Conservation (phyloP, 2,888 invertebrate genomes). For the Drosophila demipolita region DNA sequence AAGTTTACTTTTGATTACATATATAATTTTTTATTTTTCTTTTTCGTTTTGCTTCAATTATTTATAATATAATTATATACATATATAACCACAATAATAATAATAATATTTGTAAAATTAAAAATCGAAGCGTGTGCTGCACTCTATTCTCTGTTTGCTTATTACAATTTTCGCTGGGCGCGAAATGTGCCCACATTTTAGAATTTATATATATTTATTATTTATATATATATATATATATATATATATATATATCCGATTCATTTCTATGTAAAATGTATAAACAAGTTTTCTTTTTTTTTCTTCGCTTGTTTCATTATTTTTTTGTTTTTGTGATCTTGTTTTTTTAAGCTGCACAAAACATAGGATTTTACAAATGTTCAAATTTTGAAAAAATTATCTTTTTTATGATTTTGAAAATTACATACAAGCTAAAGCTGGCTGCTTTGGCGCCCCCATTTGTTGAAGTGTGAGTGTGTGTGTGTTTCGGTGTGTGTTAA, state of each 20-base stretch:
- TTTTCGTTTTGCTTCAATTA: constrained; percentile 80
- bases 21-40: constrained; percentile 80
- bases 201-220: constrained; percentile 26
- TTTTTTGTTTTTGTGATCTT: constrained; percentile 29
- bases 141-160: constrained; percentile 74
- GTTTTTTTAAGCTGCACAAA: constrained; percentile 65
- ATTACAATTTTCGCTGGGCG: constrained; percentile 61
- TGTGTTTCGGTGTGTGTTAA: constrained; percentile 22
- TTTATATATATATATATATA: constrained; percentile 55
- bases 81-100: constrained; percentile 84
- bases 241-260: constrained; percentile 62
- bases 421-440: constrained; percentile 75
- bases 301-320: constrained; percentile 17
- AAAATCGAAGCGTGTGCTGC: constrained; percentile 81
- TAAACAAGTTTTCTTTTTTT: constrained; percentile 66
- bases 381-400: constrained; percentile 48
- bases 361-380: constrained; percentile 75
- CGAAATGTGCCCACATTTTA: constrained; percentile 58
- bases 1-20: constrained; percentile 79
- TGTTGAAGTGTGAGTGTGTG: constrained; percentile 31
- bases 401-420: constrained; percentile 40
- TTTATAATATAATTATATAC: constrained; percentile 84
- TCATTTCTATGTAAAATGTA: constrained; percentile 67
- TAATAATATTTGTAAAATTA: constrained; percentile 81
- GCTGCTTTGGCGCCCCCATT: constrained; percentile 51